Evolutionary conservation across 1,140 invertebrate species (phyloP), one percentile per base, ranked within the genome.

Genomic region (Aphelenchoides fujianensis): DNA sequence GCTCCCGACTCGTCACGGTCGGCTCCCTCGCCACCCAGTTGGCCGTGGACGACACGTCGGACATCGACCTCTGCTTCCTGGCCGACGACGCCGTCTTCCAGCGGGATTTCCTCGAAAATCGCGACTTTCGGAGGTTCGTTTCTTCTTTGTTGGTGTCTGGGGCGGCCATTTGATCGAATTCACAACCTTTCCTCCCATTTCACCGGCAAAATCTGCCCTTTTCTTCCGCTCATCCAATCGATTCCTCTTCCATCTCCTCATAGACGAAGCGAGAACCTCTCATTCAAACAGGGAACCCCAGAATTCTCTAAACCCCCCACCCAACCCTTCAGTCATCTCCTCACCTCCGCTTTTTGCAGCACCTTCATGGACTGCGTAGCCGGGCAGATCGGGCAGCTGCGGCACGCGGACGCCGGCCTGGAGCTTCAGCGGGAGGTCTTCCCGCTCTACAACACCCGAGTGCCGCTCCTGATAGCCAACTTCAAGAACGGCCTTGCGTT

Each of bases 1-100:
- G 36, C 53, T 71, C 74, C 2, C 76, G 74, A 19, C n/a, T 74
- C 3, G 37, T 78, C n/a, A n/a, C 69, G 1, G 48, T 76, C 66
- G 73, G 73, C 16, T 74, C 73, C 19, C 48, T 78, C 0, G 35
- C 35, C 12, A 72, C 62, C 7, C 53, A 71, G 37, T 59, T 74
- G 48, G 69, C 52, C 0, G 9, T 61, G 0, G 73, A 74, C n/a
- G 27, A 16, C 1, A 16, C 41, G 0, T 72, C 73, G 1, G 73
- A 74, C 54, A 23, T 77, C 27, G 73, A 74, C 37, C 64, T 74
- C 27, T 69, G 64, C 23, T 72, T 74, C 5, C 28, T 62, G 23
- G n/a, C 72, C 1, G 31, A 73, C 7, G 35, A 78, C 30, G 28
- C 23, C 3, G 12, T 7, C n/a, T 74, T 78, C 32, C 28, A 32